Percentiles rank a stretch among this genome's conserved stretches.
phyloP scores from a whole-genome alignment of 2,797 vertebrate genomes.

The Erpetoichthys calabaricus region DNA sequence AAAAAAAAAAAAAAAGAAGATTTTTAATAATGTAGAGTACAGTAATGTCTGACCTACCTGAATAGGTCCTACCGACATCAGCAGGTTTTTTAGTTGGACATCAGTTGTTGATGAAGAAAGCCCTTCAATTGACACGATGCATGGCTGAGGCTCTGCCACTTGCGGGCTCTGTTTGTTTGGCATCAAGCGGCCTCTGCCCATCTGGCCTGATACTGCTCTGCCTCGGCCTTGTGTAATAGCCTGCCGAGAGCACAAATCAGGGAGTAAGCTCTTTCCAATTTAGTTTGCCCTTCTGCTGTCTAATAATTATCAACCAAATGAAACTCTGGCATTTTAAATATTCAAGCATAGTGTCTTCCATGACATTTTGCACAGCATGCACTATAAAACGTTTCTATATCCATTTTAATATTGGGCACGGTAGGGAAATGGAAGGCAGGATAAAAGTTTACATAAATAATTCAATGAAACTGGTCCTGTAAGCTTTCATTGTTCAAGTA shows the following conservation, averaged over 20 bases:
- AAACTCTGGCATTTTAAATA: too few species aligned
- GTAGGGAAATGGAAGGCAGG: too few species aligned
- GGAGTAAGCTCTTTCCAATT: slow-evolving; percentile 20
- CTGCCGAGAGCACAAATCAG: slow-evolving; percentile 51
- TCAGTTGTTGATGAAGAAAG: slow-evolving; percentile 90
- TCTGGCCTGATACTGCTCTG: slow-evolving; percentile 57
- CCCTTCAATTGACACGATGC: slow-evolving; percentile 84
- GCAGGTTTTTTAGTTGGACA: slow-evolving; percentile 76
- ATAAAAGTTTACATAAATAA: too few species aligned
- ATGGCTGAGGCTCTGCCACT: slow-evolving; percentile 54
- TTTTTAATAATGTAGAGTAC: neutral
- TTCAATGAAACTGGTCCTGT: slow-evolving; percentile 1
- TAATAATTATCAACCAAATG: neutral
- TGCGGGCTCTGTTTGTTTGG: slow-evolving; percentile 68
- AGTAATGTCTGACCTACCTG: slow-evolving; percentile 56
- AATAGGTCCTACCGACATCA: slow-evolving; percentile 89
- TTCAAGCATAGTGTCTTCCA: too few species aligned
- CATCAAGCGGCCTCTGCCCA: slow-evolving; percentile 59
- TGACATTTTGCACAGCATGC: too few species aligned
- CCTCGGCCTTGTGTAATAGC: slow-evolving; percentile 74
- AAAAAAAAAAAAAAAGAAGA: neutral
- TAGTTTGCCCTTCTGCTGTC: slow-evolving; percentile 20
- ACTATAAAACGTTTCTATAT: too few species aligned
- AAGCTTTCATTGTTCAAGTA: neutral
- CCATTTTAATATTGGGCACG: too few species aligned